Base-by-base conservation (phyloP, 2,113 vertebrate genomes). In the Chamaetylas fuelleborni region DNA sequence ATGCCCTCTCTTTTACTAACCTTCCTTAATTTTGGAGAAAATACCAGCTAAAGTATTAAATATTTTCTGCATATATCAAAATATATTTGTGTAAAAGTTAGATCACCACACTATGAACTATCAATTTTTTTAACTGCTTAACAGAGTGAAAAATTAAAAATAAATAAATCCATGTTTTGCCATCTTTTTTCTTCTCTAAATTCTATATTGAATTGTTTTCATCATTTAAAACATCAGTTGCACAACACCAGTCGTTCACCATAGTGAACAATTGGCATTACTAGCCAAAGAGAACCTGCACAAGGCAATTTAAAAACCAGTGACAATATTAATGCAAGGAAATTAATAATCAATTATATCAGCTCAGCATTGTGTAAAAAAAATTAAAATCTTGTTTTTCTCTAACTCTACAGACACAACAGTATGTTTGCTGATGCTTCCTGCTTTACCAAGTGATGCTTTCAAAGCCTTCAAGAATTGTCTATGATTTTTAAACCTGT, bases 181-280 rank as follows among this genome's bases (percentile, higher is more conserved):
- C 74, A 93, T 86, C n/a, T 65, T 24, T 47, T 91, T 29, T 47
- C 18, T 7, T 72, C 58, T 77, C 60, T 66, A 40, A 73, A 53
- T 89, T 97, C 85, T 90, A 76, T 60, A 84, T n/a, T 83, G 40
- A 40, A 50, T 64, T 92, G n/a, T 81, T 97, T 95, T 95, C 69
- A 80, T 89, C 14, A 86, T 89, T 96, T 96, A 94, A 96, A 96
- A 95, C 45, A 95, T 95, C 77, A 77, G 73, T 90, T 90, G 85
- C 76, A 88, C 50, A 51, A 51, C 26, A 51, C 16, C 50, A 51
- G 50, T 51, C 26, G 26, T 51, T 28, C 50, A 28, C 15, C 96
- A n/a, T 51, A 84, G 19, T 36, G 74, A 98, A 67, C 94, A 97
- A 96, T 95, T 96, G 95, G 90, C 62, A 95, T 85, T 97, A 96